phyloP scores from a whole-genome alignment of 2,888 invertebrate species.

The Minunthozetes semirufus region DNA sequence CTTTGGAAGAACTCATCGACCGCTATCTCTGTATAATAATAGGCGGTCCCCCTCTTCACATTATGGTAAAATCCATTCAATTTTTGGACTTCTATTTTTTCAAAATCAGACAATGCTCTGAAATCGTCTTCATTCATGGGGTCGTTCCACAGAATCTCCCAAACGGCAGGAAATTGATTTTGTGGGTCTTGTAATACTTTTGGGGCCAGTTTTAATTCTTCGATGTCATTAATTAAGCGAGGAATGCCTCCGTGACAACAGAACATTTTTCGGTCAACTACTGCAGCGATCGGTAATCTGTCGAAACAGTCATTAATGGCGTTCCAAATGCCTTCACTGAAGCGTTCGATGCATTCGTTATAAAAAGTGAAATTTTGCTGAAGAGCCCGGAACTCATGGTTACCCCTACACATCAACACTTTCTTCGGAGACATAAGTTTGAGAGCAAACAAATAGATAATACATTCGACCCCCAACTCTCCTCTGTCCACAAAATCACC shows the following conservation, averaged over 20 bases:
- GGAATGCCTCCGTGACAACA: conserved; percentile 74
- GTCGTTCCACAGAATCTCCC: conserved; percentile 74
- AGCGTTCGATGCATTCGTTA: conserved; percentile 63
- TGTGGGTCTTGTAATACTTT: conserved; percentile 60
- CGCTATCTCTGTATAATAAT: conserved; percentile 64
- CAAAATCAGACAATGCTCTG: not conserved
- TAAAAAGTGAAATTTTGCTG: conserved; percentile 67
- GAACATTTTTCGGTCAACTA: conserved; percentile 66
- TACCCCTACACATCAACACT: conserved; percentile 61
- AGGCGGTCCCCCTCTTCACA: conserved; percentile 62
- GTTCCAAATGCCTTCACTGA: conserved; percentile 61
- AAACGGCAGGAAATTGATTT: conserved; percentile 61
- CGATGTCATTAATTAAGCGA: conserved; percentile 46
- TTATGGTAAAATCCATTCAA: conserved; percentile 60
- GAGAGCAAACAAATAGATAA: conserved; percentile 59
- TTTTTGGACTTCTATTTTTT: not conserved
- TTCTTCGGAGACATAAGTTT: conserved; percentile 62
- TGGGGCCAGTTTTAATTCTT: conserved; percentile 56
- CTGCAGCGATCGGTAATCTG: conserved; percentile 63
- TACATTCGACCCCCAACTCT: conserved; percentile 56
- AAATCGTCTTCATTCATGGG: conserved; percentile 30
- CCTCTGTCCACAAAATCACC: conserved; percentile 74
- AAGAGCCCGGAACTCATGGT: conserved; percentile 67
- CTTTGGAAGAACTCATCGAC: conserved; percentile 59
- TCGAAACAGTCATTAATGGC: conserved; percentile 65